Base-by-base conservation (phyloP, 1,140 invertebrate genomes). In the Atta texana region DNA sequence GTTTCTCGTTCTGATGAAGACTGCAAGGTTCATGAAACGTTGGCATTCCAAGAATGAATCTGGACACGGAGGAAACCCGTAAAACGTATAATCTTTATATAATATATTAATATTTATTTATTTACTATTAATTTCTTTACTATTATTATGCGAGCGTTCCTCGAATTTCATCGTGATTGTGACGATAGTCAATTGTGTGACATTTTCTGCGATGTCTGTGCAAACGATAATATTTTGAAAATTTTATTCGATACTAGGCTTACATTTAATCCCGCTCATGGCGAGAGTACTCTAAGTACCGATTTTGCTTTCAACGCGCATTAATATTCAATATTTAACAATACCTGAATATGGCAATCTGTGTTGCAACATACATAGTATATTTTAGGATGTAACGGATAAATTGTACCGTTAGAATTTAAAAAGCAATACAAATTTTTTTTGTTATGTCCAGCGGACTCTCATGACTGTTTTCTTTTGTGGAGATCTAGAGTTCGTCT, bases 271-370 rank as follows among this genome's bases (percentile, higher is more conserved):
- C 51, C 53, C 6, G 18, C 39, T 31, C 28, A 4, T 55, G 14
- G 8, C 3, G 14, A 18, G 28, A 68, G 63, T 53, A 49, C n/a
- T 24, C n/a, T 80, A 53, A 80, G 31, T 69, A 18, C 24, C 28
- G 16, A 69, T 55, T 69, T 55, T 53, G n/a, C 44, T 55, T 68
- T 68, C 44, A 80, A 21, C 28, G 18, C 16, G 28, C n/a, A 78
- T 78, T 78, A 53, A 53, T 53, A 64, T 51, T 28, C 12, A 51
- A 34, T 34, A 39, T 39, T 39, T 39, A 78, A 53, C 72, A 24
- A 64, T 49, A 64, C 34, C 34, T 39, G 7, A n/a, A 51, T 14
- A 21, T 14, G n/a, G 1, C 57, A n/a, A 64, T 8, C 28, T 28
- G 14, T 1, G 12, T 4, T 31, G 10, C 4, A 34, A 64, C 16